A percentile compares a stretch with the other conserved stretches of the same genome.
Conservation (phyloP, 2,888 invertebrate species). For the Galerucella calmariensis region DNA sequence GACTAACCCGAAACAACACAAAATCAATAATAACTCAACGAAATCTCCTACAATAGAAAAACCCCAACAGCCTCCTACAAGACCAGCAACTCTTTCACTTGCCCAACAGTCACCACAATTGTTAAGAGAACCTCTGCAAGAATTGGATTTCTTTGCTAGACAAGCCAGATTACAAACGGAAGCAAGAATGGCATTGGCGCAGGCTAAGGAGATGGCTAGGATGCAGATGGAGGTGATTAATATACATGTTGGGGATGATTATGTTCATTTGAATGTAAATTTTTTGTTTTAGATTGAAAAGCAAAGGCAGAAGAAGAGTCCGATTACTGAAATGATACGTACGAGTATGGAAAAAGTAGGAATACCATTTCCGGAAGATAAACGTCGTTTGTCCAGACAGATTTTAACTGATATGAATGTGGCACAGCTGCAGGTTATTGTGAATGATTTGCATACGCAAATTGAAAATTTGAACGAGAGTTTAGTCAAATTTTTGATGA, state of each 20-base stretch:
- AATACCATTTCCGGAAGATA: slow-evolving; percentile 83
- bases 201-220: slow-evolving; percentile 91
- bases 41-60: slow-evolving; percentile 23
- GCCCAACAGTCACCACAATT: slow-evolving; percentile 67
- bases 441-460: slow-evolving; percentile 93
- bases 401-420: slow-evolving; percentile 93
- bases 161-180: slow-evolving; percentile 88
- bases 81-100: slow-evolving; percentile 61
- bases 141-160: slow-evolving; percentile 83
- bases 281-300: slow-evolving; percentile 68
- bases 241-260: not conserved
- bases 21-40: slow-evolving; percentile 23
- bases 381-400: slow-evolving; percentile 84
- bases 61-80: slow-evolving; percentile 20
- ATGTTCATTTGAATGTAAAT: not conserved
- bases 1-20: slow-evolving; percentile 59
- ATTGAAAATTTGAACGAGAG: slow-evolving; percentile 93
- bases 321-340: slow-evolving; percentile 88
- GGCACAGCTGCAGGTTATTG: slow-evolving; percentile 92
- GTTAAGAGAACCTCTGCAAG: slow-evolving; percentile 66
- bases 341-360: slow-evolving; percentile 84
- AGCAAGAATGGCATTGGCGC: slow-evolving; percentile 86
- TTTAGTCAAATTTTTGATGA: slow-evolving; percentile 88
- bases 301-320: slow-evolving; percentile 78
- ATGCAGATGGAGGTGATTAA: slow-evolving; percentile 85